Evolutionary conservation across 2,797 vertebrate species (phyloP), one percentile per base, ranked within the genome.

Genomic region (Phylloscopus collybita): DNA sequence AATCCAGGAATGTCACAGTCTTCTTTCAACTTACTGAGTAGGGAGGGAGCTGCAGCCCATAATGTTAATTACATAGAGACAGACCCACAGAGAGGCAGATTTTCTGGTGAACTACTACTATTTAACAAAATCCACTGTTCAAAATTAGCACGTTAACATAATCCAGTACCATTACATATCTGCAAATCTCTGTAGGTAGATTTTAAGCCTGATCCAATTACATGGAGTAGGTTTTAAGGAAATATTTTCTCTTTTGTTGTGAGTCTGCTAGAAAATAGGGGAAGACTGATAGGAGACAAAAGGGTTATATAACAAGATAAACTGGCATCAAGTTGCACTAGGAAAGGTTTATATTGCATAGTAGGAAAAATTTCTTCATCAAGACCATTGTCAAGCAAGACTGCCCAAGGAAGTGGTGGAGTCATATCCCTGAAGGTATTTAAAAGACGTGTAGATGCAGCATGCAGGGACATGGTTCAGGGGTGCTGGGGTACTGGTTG

Each of bases 191-290:
- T 54, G 51, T 25, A 56, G 36, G 50, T 0, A 50, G 25, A 71
- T 42, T 93, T 90, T 71, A 92, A 85, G 80, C 38, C 27, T 65
- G 56, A 80, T 78, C 78, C 76, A 92, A 69, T 44, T 81, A 73
- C 34, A 64, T 7, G 84, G 40, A 84, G 53, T 4, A 84, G 13
- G 23, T 54, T 53, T 59, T 50, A 78, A 50, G 50, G 53, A 95
- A 90, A 23, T 60, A 90, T 12, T 22, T 93, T 82, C 22, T 86
- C 50, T 91, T 74, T 69, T 57, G 32, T 73, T 93, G 3, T 26
- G n/a, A 84, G 47, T 56, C 70, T 92, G 49, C n/a, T 73, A 26
- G 66, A 90, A 53, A 59, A 75, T 5, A 49, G 22, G 21, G 17
- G 20, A 80, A 57, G 50, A 74, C 16, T 62, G 15, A 25, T 8